Conservation (phyloP, 2,797 vertebrate species). For the Pelobates cultripes region DNA sequence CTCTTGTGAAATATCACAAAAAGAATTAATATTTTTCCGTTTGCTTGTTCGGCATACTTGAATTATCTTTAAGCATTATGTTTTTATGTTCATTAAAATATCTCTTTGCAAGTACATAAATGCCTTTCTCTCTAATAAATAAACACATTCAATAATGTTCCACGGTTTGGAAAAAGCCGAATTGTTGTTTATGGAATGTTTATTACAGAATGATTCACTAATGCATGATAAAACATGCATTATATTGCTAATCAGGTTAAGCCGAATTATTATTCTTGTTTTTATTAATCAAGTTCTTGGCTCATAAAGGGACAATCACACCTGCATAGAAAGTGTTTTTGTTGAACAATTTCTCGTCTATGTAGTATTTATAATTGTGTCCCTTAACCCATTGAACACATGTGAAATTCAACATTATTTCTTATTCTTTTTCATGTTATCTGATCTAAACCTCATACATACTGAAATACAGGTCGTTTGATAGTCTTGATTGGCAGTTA, state of each 20-base stretch:
- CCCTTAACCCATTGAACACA: neutral
- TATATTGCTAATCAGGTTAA: neutral
- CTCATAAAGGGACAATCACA: no score
- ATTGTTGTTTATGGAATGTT: neutral
- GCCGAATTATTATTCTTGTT: neutral
- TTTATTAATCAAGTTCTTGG: neutral
- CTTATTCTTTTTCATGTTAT: no score
- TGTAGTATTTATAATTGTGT: neutral
- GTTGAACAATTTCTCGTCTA: neutral
- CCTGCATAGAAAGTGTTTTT: no score
- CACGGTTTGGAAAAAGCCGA: no score
- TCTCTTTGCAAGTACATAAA: no score
- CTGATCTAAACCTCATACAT: no score
- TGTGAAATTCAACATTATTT: no score
- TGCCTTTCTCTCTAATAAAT: no score
- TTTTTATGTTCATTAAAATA: slow-evolving; percentile 6
- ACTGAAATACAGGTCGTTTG: no score
- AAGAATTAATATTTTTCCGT: slow-evolving; percentile 1
- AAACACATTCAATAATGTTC: no score
- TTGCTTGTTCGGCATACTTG: slow-evolving; percentile 22
- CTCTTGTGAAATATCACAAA: neutral
- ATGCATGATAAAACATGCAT: neutral
- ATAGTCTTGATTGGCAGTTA: no score
- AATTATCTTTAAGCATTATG: neutral
- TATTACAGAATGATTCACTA: neutral